These are phyloP conservation scores for Nanger granti DNA, from an alignment of 2,113 vertebrate genomes.

Conservation along the genomic window DNA sequence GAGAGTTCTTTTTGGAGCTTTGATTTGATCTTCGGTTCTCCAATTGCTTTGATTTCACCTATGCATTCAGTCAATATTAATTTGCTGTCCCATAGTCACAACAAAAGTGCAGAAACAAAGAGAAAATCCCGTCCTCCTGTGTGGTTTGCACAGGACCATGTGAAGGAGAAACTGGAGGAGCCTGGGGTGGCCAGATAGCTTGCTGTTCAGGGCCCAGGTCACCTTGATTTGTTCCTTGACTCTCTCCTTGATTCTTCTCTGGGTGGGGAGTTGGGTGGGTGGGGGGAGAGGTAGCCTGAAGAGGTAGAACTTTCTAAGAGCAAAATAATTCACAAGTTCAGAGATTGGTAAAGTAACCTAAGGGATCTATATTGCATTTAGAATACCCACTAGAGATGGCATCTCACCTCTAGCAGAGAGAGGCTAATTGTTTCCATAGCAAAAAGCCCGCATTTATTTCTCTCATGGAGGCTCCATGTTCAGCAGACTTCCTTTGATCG, in stretches of 20 bases:
- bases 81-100: background rate
- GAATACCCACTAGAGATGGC: background rate
- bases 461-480: background rate
- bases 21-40: background rate
- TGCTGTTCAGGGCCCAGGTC: background rate
- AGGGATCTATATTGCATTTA: background rate
- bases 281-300: background rate
- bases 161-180: background rate
- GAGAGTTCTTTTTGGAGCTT: background rate
- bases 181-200: fast-evolving
- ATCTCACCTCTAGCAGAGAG: background rate
- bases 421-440: background rate
- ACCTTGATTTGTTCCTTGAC: background rate
- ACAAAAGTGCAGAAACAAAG: background rate
- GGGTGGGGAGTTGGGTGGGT: background rate
- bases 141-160: background rate
- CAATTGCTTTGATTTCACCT: background rate
- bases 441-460: background rate
- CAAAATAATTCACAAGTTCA: slow-evolving; percentile 7
- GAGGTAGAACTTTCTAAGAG: background rate
- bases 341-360: background rate
- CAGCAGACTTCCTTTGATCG: background rate
- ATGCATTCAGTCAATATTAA: background rate
- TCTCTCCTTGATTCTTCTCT: background rate
- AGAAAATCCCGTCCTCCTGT: background rate